Base-by-base conservation (phyloP, 2,888 invertebrate species). In the Megastigmus dorsalis region DNA sequence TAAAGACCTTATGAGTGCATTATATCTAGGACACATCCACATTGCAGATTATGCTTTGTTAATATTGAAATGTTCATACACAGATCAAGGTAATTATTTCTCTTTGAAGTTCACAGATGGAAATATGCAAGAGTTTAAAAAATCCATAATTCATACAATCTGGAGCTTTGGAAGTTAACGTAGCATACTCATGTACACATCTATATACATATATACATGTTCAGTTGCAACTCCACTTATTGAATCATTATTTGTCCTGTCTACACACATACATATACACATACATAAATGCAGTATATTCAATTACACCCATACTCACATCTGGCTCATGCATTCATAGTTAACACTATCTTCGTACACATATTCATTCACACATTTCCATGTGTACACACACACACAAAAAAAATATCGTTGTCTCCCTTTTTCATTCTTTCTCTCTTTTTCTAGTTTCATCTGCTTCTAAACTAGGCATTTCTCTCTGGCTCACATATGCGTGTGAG, bases 361-460 rank as follows among this genome's bases (percentile, higher is more conserved):
- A 54, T 54, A 54, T 30, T 54, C 30, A 54, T 13, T 54, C 15
- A 30, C 30, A 28, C 23, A 13, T 50, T 13, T 28, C 4, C n/a
- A 50, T 6, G n/a, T 13, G 26, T 13, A 26, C 5, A 50, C 48
- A 54, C 52, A 6, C 6, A 54, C 2, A 23, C n/a, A 20, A 6
- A 20, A 23, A 2, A 10, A 10, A 3, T 54, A 30, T 30, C 6
- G 4, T 30, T 28, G n/a, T 62, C 18, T 33, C 33, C 43, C 30
- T 48, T 48, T 15, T 2, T 20, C 45, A 18, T 59, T 26, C 18
- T 45, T 33, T 52, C 28, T 30, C 38, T 55, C 55, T 67, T 28
- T 43, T 43, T n/a, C 18, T 60, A 43, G 59, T 28, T 57, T 38
- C 18, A 57, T 57, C 57, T 20, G 57, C 38, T 60, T 60, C 4